Evolutionary conservation across 37 sponge, comb jelly and placozoan genomes (phyloP).

Genomic region (Theonella swinhoei): DNA sequence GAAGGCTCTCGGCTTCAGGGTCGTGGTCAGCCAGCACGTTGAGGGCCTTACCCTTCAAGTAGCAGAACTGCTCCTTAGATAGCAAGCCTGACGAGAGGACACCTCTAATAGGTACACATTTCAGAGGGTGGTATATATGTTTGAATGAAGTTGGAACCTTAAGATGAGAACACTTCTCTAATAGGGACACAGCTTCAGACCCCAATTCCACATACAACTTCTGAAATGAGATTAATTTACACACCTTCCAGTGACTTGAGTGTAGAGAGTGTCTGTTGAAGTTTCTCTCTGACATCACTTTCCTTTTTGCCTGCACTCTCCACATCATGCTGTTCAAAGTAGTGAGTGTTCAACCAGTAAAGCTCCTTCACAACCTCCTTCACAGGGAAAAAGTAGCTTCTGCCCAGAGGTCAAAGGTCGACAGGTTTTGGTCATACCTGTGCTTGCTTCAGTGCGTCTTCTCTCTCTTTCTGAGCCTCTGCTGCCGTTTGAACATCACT

Average conservation of each 20-base stretch:
- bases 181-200: too few species aligned
- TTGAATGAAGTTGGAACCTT: too few species aligned
- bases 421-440: neutral
- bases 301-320: slow-evolving; percentile 45
- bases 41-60: slow-evolving; percentile 62
- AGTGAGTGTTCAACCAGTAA: slow-evolving; percentile 50
- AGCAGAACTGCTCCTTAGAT: slow-evolving; percentile 33
- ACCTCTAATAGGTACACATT: neutral
- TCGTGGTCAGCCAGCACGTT: slow-evolving; percentile 64
- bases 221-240: too few species aligned
- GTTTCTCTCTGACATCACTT: slow-evolving; percentile 31
- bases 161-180: too few species aligned
- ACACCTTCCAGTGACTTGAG: slow-evolving; percentile 58
- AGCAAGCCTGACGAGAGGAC: slow-evolving; percentile 17
- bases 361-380: slow-evolving; percentile 63
- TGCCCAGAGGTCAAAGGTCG: neutral
- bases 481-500: neutral
- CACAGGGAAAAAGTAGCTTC: too few species aligned
- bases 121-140: neutral
- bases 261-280: slow-evolving; percentile 48
- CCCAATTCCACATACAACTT: too few species aligned
- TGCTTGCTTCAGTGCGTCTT: neutral
- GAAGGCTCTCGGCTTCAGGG: slow-evolving; percentile 58
- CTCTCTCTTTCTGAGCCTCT: neutral
- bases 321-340: slow-evolving; percentile 62